These are phyloP conservation scores for Tipula lateralis DNA, from an alignment of 2,888 invertebrate genomes.

Conservation along the genomic window DNA sequence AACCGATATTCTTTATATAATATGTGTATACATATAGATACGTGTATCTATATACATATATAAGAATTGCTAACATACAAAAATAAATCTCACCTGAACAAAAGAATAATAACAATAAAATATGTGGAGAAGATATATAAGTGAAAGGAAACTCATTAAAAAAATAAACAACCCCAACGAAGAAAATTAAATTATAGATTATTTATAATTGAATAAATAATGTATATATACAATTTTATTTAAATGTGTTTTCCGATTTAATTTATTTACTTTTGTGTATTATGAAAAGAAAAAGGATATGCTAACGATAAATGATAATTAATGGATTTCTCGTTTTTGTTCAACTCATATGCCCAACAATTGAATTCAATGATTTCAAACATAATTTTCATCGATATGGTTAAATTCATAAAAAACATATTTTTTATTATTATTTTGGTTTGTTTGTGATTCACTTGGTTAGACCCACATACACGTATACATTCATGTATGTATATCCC, in stretches of 20 bases:
- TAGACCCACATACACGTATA: too few species aligned
- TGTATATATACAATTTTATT: background rate
- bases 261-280: constrained; percentile 3
- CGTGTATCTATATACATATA: background rate
- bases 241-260: background rate
- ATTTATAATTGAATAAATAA: background rate
- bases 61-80: background rate
- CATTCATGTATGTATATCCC: too few species aligned
- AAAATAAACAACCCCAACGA: background rate
- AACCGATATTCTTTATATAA: too few species aligned
- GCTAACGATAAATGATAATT: background rate
- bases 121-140: background rate
- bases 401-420: background rate
- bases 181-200: constrained; percentile 24
- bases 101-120: background rate
- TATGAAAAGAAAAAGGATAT: background rate
- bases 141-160: constrained; percentile 19
- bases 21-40: background rate
- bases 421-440: background rate
- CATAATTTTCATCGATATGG: background rate
- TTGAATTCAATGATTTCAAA: background rate
- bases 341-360: background rate
- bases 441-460: background rate
- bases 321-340: background rate
- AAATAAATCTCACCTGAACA: background rate